Conservation (phyloP, 2,888 invertebrate species). For the Melanophora roralis region DNA sequence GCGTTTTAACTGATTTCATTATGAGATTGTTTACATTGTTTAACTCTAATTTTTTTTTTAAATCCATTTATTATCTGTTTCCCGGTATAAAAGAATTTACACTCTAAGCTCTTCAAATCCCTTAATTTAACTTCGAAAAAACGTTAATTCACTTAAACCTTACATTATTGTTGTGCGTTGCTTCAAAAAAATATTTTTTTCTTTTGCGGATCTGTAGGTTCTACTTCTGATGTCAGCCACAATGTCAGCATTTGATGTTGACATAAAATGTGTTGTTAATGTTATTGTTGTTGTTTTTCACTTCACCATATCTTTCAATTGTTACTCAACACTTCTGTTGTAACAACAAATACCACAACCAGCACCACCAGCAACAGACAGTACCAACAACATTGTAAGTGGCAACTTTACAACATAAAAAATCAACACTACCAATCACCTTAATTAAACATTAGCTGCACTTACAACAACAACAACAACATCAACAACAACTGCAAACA, state of each 20-base stretch:
- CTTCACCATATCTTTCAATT: constrained; percentile 49
- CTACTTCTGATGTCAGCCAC: constrained; percentile 23
- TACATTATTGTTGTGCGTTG: not conserved
- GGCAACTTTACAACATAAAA: constrained; percentile 47
- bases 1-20: not conserved
- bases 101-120: not conserved
- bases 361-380: constrained; percentile 8
- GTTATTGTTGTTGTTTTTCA: constrained; percentile 25
- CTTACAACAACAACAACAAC: constrained; percentile 37
- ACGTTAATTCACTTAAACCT: not conserved
- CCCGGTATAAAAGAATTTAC: not conserved
- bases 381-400: constrained; percentile 32
- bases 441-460: constrained; percentile 64
- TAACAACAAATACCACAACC: constrained; percentile 5
- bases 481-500: constrained; percentile 39
- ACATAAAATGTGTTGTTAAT: constrained; percentile 30
- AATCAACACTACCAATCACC: constrained; percentile 63
- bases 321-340: constrained; percentile 60
- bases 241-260: constrained; percentile 57
- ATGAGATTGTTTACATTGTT: not conserved
- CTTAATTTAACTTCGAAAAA: constrained; percentile 33
- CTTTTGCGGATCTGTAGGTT: constrained; percentile 6
- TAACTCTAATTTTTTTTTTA: too few relatives aligned
- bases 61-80: too few relatives aligned
- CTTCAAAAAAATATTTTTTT: too few relatives aligned